Conservation (phyloP, 2,888 invertebrate species). For the Pachydiplax longipennis region DNA sequence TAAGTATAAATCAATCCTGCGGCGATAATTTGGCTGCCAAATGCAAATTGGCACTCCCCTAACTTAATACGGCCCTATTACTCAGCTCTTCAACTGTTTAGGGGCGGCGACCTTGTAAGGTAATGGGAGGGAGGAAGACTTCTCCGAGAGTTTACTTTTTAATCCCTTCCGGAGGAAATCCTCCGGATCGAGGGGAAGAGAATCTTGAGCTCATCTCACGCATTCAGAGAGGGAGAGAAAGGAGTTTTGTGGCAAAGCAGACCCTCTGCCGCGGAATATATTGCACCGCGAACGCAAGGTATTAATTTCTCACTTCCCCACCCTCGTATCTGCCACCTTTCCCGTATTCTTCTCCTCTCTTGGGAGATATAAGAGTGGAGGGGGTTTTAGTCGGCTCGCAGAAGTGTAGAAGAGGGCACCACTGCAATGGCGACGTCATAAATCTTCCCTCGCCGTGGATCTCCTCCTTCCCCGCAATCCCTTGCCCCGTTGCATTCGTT, state of each 20-base stretch:
- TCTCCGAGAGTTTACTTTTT: background rate
- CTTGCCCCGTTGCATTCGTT: background rate
- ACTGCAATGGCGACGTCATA: slow-evolving; percentile 4
- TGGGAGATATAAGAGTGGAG: background rate
- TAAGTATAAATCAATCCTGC: background rate
- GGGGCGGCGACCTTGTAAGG: background rate
- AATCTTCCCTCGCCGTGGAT: background rate
- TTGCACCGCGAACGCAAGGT: background rate
- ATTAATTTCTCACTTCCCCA: slow-evolving; percentile 8
- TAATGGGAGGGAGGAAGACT: background rate
- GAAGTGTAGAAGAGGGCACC: background rate
- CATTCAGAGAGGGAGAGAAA: background rate
- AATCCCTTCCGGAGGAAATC: background rate
- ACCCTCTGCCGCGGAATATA: background rate
- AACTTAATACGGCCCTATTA: background rate
- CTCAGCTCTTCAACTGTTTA: background rate
- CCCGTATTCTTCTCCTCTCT: background rate
- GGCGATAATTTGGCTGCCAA: background rate
- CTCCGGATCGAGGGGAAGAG: background rate
- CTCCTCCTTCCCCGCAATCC: background rate
- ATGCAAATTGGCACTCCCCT: background rate
- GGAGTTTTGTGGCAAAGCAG: background rate
- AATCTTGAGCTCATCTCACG: background rate
- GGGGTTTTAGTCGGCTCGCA: background rate
- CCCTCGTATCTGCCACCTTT: background rate